Evolutionary conservation across 2,797 vertebrate genomes (phyloP), one percentile per base, ranked within the genome.

Genomic region (Notamacropus eugenii): DNA sequence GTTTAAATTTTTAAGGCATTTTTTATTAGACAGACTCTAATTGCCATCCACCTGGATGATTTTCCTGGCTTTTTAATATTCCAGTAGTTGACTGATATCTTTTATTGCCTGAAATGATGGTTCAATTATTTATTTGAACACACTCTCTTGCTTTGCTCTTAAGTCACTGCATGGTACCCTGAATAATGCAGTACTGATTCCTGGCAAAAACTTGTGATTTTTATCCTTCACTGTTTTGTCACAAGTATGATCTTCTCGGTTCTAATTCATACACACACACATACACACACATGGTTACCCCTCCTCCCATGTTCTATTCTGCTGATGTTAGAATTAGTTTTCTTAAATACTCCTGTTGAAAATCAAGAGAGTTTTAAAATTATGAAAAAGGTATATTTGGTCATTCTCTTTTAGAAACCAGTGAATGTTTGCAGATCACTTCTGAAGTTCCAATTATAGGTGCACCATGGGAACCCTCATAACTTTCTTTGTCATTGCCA

Each of bases 391-490:
- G 14, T 92, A 55, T 6, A 29, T 54, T 58, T 92, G 87, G 59
- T 0, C 34, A 90, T 55, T 56, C 16, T 14, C 57, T 55, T 91
- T 93, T 92, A 55, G 12, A 57, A 67, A 14, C 24, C 91, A 95
- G 91, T 67, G 82, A 57, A 92, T 91, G 90, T 40, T 92, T 87
- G 14, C 31, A 96, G 28, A 62, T 10, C 31, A 8, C 14, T 58
- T 94, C 93, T 92, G 22, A 96, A 96, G 50, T 40, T 24, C 19
- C 57, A 93, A 93, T 87, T 93, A n/a, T n/a, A 52, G 54, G 3
- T 1, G 55, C 62, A 95, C 24, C 95, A 50, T 46, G 91, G 50
- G 16, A n/a, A 82, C 55, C 56, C 14, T 56, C 4, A 93, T 14
- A 93, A 2, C 13, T 93, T 6, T 11, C 40, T 92, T 96, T 91